These are phyloP conservation scores for Eupithecia subumbrata DNA, from an alignment of 2,888 invertebrate genomes.

Conservation along the genomic window DNA sequence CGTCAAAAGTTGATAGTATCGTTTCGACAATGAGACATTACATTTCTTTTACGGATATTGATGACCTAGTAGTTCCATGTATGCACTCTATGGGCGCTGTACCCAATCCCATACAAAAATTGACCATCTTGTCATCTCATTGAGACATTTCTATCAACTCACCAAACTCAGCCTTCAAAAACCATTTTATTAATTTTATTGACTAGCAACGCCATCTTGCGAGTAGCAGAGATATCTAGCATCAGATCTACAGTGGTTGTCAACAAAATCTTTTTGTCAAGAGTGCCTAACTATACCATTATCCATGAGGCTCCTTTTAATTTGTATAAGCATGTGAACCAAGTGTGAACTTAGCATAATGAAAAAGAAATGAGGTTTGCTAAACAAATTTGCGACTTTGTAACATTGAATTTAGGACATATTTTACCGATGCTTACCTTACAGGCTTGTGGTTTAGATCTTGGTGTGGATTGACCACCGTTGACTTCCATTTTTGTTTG, in stretches of 20 bases:
- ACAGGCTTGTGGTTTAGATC: conserved; percentile 89
- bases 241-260: conserved; percentile 35
- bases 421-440: conserved; percentile 72
- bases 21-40: not conserved
- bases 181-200: not conserved
- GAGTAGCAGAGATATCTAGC: conserved; percentile 1
- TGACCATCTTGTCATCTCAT: not conserved
- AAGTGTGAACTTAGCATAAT: not conserved
- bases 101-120: not conserved
- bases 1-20: not conserved
- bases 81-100: not conserved
- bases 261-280: conserved; percentile 45
- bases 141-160: not conserved
- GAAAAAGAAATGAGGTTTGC: not conserved
- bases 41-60: not conserved
- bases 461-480: conserved; percentile 74
- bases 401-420: not conserved
- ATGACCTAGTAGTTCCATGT: not conserved
- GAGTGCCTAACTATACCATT: not conserved
- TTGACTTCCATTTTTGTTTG: conserved; percentile 82
- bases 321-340: not conserved
- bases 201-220: not conserved
- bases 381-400: not conserved
- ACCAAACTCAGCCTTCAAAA: not conserved
- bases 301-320: not conserved